Evolutionary conservation across 2,797 vertebrate genomes (phyloP).

Genomic region (Mycteria americana): DNA sequence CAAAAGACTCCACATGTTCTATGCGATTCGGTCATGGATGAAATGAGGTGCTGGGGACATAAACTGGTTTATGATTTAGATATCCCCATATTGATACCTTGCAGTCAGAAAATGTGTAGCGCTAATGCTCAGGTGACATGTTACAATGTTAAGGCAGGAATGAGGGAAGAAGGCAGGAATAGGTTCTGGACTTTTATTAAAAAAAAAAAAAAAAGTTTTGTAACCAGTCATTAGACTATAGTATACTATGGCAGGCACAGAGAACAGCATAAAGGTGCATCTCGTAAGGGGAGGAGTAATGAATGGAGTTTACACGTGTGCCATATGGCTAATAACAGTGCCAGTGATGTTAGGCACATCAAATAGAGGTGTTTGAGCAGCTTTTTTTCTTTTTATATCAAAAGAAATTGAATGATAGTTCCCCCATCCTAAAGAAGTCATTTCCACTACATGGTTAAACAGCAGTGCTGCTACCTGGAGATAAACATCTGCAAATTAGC

Average conservation of each 20-base stretch:
- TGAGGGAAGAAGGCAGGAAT: background rate
- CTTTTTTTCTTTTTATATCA: background rate
- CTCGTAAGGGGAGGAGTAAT: background rate
- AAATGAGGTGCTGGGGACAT: background rate
- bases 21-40: fast-evolving
- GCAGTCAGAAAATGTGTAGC: background rate
- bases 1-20: background rate
- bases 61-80: background rate
- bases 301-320: fast-evolving
- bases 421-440: background rate
- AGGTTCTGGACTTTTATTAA: background rate
- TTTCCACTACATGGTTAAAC: conserved; percentile 35
- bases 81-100: fast-evolving
- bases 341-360: background rate
- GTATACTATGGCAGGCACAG: fast-evolving
- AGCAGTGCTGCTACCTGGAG: conserved; percentile 10
- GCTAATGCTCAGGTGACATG: fast-evolving
- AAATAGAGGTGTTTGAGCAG: background rate
- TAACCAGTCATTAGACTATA: background rate
- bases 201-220: background rate
- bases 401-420: background rate
- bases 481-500: conserved; percentile 55
- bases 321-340: background rate
- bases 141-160: background rate
- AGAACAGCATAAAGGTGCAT: fast-evolving